Evolutionary conservation across 2,888 invertebrate species (phyloP), one percentile per base, ranked within the genome.

Genomic region (Ischnura elegans): DNA sequence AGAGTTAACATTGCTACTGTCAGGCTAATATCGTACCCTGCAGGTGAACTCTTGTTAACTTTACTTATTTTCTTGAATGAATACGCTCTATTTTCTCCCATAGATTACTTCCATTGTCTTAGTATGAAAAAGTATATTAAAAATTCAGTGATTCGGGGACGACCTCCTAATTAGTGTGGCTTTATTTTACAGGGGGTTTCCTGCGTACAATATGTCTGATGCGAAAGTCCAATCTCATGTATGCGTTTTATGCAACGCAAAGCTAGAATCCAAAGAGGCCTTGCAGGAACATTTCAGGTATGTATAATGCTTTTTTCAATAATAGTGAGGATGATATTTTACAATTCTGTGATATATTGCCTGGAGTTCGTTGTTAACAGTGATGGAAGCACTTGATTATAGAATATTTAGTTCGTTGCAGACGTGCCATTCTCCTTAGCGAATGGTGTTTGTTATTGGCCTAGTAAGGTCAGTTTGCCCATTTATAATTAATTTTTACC

Each of bases 221-320:
- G 25, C 93, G 21, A 87, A 87, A 84, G n/a, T 36, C 43, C 46
- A 46, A 29, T 87, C 76, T 66, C 93, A 94, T 47, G 93, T 87
- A 5, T 97, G 97, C 95, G 96, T 97, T 94, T 96, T 97, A 95
- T 97, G 97, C 95, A 96, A 97, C 95, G 96, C 96, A 94, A 96
- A 96, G 94, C 96, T 97, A 94, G 96, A 96, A 93, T 96, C 96
- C 94, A 97, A 97, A 95, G 97, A 97, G 95, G 96, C 96, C 93
- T 95, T 97, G 94, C 97, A 97, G 95, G 96, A 96, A 94, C 97
- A 97, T 96, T 97, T 97, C 95, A 97, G 97, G 97, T 97, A 96
- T 95, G 85, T 93, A 51, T 51, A 19, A n/a, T n/a, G n/a, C n/a
- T n/a, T n/a, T n/a, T n/a, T n/a, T n/a, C n/a, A n/a, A n/a, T n/a